A percentile compares a stretch with the other conserved stretches of the same genome.
Conservation (phyloP, 2,888 invertebrate genomes). For the Andrena praecox region DNA sequence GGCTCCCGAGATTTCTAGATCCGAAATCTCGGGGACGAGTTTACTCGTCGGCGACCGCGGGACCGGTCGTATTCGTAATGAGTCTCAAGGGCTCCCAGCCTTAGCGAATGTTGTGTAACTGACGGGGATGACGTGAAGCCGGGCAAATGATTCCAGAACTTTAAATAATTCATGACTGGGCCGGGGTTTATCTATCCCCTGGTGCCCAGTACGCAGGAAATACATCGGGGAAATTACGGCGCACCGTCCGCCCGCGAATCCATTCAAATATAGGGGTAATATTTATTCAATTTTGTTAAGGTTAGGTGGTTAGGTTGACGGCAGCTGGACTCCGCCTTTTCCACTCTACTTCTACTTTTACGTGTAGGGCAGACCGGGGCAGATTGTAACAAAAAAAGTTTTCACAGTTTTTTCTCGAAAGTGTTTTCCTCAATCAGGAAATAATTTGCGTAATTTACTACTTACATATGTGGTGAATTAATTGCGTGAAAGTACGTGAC, state of each 20-base stretch:
- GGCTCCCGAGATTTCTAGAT: conserved; percentile 39
- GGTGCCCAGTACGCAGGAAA: background rate
- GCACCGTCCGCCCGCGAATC: background rate
- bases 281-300: background rate
- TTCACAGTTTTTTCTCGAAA: too few species aligned
- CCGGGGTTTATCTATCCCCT: background rate
- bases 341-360: too few species aligned
- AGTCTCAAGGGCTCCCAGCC: conserved; percentile 48
- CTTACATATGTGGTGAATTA: too few species aligned
- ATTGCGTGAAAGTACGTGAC: too few species aligned
- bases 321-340: too few species aligned
- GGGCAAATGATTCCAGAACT: background rate
- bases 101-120: conserved; percentile 52
- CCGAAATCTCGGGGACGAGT: conserved; percentile 39
- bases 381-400: too few species aligned
- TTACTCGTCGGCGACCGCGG: conserved; percentile 11
- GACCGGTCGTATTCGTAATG: conserved; percentile 38
- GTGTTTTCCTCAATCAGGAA: too few species aligned
- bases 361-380: too few species aligned
- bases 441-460: too few species aligned
- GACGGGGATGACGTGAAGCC: background rate
- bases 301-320: too few species aligned
- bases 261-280: background rate
- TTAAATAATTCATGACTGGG: conserved; percentile 12
- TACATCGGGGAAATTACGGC: background rate